Conservation (phyloP, 2,888 invertebrate species). For the Synergus laeviventris region DNA sequence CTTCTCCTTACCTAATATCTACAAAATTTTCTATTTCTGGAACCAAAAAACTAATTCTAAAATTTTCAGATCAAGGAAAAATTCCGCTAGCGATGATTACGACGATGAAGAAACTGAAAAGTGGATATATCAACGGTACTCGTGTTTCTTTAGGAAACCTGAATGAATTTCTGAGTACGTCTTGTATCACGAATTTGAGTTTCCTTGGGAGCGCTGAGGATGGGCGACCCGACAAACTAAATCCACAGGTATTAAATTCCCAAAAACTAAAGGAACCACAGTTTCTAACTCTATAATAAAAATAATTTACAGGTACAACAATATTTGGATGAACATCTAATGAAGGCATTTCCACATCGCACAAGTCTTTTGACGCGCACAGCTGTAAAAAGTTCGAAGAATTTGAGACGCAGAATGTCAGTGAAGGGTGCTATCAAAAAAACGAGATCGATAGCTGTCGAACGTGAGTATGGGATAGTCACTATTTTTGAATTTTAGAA, state of each 20-base stretch:
- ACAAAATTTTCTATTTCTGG: background rate
- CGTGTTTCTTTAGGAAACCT: conserved; percentile 96
- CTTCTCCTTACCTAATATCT: background rate
- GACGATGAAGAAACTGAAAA: conserved; percentile 98
- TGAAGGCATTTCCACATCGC: conserved; percentile 87
- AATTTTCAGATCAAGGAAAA: conserved; percentile 87
- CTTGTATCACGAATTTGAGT: conserved; percentile 97
- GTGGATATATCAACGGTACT: conserved; percentile 99
- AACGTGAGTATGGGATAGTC: conserved; percentile 81
- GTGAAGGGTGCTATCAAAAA: conserved; percentile 95
- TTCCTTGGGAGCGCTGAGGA: conserved; percentile 96
- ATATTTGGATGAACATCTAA: conserved; percentile 90
- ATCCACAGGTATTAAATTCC: conserved; percentile 68
- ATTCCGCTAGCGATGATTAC: conserved; percentile 96
- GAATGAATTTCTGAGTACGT: conserved; percentile 96
- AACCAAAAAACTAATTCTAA: background rate
- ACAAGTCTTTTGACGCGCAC: conserved; percentile 82
- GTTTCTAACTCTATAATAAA: background rate
- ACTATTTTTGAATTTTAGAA: conserved; percentile 34
- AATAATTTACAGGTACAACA: conserved; percentile 82
- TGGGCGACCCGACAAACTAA: conserved; percentile 87
- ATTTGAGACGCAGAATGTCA: conserved; percentile 86
- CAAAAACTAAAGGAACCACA: background rate
- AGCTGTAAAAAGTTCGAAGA: conserved; percentile 73
- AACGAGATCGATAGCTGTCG: conserved; percentile 94